These are phyloP conservation scores for Petroica traversi DNA, from an alignment of 2,113 vertebrate species.

Conservation along the genomic window DNA sequence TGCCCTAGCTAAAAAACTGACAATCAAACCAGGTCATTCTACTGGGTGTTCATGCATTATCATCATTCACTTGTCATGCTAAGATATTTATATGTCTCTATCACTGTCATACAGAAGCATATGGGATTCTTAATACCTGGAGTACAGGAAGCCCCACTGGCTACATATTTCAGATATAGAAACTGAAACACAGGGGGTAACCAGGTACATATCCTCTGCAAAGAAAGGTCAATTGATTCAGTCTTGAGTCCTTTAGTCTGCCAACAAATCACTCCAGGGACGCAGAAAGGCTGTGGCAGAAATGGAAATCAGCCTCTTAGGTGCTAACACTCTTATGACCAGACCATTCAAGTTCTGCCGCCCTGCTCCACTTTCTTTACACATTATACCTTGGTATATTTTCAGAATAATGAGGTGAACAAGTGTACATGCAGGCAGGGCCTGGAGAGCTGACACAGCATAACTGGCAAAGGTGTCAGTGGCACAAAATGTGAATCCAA, in stretches of 20 bases:
- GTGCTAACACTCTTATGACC: not conserved
- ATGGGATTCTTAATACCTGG: not conserved
- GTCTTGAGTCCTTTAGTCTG: not conserved
- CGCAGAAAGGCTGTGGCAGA: not conserved
- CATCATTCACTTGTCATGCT: not conserved
- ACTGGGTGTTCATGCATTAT: not conserved
- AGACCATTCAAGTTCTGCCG: not conserved
- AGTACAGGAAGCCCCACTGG: not conserved
- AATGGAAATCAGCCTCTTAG: not conserved
- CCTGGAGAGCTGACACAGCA: not conserved
- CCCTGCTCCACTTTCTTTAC: not conserved
- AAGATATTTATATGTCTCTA: not conserved
- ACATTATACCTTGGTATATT: not conserved
- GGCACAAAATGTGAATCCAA: not conserved
- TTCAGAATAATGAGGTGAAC: not conserved
- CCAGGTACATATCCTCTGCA: not conserved
- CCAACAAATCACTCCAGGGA: not conserved
- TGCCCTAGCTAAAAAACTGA: not conserved
- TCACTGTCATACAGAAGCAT: not conserved
- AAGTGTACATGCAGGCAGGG: not conserved
- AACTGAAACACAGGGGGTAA: not conserved
- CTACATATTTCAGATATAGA: not conserved
- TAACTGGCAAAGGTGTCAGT: not conserved
- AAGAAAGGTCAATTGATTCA: slow-evolving; percentile 9
- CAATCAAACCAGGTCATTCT: not conserved